These are phyloP conservation scores for Amblyjoppa proteus DNA, from an alignment of 2,888 invertebrate genomes.

Conservation along the genomic window DNA sequence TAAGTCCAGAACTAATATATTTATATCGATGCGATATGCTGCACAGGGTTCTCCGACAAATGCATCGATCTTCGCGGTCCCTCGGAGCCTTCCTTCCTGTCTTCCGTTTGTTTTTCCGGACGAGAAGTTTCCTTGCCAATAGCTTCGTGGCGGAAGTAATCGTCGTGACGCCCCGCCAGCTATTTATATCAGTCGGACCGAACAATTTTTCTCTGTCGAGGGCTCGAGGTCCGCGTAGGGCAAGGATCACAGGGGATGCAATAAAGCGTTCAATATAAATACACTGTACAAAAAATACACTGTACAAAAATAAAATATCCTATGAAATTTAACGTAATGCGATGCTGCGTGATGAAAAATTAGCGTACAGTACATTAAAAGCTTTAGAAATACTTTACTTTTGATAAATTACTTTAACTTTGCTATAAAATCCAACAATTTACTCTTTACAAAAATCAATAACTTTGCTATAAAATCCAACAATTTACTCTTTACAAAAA, in stretches of 20 bases:
- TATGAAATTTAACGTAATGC: too few relatives aligned
- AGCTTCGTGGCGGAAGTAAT: conserved; percentile 58
- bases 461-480: too few relatives aligned
- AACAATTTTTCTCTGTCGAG: conserved; percentile 58
- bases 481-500: too few relatives aligned
- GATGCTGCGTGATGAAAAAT: too few relatives aligned
- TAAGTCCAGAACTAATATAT: conserved; percentile 1
- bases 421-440: too few relatives aligned
- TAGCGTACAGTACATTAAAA: too few relatives aligned
- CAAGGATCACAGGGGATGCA: background rate
- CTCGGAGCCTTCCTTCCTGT: background rate
- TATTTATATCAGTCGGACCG: conserved; percentile 29
- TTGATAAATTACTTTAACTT: too few relatives aligned
- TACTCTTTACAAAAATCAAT: too few relatives aligned
- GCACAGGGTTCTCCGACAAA: background rate
- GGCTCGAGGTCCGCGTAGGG: conserved; percentile 26
- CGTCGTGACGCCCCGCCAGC: conserved; percentile 56
- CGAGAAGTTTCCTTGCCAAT: conserved; percentile 42
- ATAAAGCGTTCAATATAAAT: too few relatives aligned
- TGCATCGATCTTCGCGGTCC: conserved; percentile 32
- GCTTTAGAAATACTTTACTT: too few relatives aligned
- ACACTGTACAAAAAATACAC: too few relatives aligned
- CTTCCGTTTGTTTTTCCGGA: conserved; percentile 12
- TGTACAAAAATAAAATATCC: too few relatives aligned
- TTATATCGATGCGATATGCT: background rate